Evolutionary conservation across 2,888 invertebrate genomes (phyloP).

Genomic region (Drosophila antonietae): DNA sequence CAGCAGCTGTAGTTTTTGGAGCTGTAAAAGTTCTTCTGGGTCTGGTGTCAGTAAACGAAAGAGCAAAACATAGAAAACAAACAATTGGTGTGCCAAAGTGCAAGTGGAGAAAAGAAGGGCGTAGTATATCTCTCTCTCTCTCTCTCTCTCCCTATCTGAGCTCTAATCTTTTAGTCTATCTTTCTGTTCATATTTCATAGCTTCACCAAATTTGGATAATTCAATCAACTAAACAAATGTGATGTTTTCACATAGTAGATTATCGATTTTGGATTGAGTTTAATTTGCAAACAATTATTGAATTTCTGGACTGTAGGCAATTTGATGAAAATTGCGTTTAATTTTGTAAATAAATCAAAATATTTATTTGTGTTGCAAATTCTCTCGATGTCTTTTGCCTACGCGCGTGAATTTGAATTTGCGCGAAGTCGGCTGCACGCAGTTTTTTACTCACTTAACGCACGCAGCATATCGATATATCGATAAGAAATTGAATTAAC

Average conservation of each 20-base stretch:
- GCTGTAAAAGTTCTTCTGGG: background rate
- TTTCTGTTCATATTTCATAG: background rate
- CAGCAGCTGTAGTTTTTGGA: background rate
- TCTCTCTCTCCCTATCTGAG: background rate
- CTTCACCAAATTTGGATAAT: constrained; percentile 1
- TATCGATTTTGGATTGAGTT: background rate
- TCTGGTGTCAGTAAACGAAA: background rate
- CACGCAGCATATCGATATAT: background rate
- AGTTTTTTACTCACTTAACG: background rate
- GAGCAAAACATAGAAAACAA: constrained; percentile 14
- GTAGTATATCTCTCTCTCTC: background rate
- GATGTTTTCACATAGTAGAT: background rate
- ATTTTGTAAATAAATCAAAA: background rate
- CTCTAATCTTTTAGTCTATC: too few relatives aligned
- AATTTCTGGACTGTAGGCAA: background rate
- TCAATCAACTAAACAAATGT: background rate
- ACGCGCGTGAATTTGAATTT: constrained; percentile 5
- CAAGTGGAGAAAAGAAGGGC: background rate
- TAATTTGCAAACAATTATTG: too few relatives aligned
- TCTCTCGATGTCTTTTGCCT: accelerated
- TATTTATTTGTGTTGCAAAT: background rate
- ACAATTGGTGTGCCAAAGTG: background rate
- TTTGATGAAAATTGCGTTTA: background rate
- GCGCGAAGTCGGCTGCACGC: constrained; percentile 28
- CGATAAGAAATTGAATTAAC: background rate